Evolutionary conservation across 2,797 vertebrate genomes (phyloP).

Genomic region (Spinus olivaceus): DNA sequence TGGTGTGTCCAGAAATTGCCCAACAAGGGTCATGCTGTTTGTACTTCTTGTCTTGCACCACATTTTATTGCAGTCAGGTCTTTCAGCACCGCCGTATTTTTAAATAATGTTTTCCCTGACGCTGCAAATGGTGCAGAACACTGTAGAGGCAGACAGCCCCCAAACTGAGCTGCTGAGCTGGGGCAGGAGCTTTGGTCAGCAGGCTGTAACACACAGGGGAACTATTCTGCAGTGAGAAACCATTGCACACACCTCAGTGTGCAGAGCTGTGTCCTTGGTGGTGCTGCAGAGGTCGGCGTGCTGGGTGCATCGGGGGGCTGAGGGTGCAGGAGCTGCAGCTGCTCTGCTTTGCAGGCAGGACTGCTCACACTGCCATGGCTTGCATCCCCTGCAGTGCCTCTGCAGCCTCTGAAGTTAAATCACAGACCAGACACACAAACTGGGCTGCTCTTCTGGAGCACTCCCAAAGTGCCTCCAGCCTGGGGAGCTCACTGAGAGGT

Average conservation of each 20-base stretch:
- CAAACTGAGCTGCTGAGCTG: background rate
- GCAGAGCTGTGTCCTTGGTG: background rate
- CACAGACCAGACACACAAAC: background rate
- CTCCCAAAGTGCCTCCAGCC: background rate
- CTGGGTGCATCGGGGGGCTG: fast-evolving
- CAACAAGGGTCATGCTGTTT: background rate
- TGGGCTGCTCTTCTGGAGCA: background rate
- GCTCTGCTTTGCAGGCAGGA: background rate
- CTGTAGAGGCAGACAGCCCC: background rate
- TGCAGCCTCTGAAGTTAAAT: background rate
- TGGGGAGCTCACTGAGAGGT: background rate
- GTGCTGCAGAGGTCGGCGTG: background rate
- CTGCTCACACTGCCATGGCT: background rate
- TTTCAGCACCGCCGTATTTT: background rate
- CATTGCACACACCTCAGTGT: background rate
- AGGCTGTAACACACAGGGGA: background rate
- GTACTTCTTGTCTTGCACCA: background rate
- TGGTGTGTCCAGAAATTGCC: background rate
- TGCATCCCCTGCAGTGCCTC: fast-evolving
- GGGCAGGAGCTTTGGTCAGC: background rate
- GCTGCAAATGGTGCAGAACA: background rate
- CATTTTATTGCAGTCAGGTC: background rate
- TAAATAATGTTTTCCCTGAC: background rate
- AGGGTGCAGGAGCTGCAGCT: background rate
- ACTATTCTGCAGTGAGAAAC: background rate